Conservation (phyloP, 1,140 invertebrate species). For the Anoplophora glabripennis region DNA sequence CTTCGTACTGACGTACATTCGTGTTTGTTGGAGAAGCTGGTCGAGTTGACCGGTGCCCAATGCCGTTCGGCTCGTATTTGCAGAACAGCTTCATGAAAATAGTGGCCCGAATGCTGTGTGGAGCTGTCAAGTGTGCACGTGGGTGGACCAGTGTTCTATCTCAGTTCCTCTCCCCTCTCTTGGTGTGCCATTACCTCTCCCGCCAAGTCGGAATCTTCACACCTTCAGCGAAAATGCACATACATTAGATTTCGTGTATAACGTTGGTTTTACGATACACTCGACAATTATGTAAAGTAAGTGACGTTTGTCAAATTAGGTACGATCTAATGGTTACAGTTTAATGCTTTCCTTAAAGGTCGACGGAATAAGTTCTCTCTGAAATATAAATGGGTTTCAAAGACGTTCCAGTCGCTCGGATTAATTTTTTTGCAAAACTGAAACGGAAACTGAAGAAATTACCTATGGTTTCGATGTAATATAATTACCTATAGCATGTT, state of each 20-base stretch:
- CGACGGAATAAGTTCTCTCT: background rate
- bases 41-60: constrained; percentile 11
- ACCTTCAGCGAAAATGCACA: constrained; percentile 35
- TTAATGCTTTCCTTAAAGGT: background rate
- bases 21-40: background rate
- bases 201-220: constrained; percentile 29
- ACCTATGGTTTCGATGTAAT: too few relatives aligned
- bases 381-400: too few relatives aligned
- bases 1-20: background rate
- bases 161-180: constrained; percentile 4
- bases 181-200: background rate
- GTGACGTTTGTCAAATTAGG: too few relatives aligned
- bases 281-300: too few relatives aligned
- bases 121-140: constrained; percentile 45
- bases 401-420: too few relatives aligned
- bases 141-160: constrained; percentile 42
- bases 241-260: background rate
- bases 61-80: constrained; percentile 1
- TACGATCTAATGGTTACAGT: background rate
- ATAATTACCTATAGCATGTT: too few relatives aligned
- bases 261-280: background rate
- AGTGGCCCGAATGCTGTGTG: constrained; percentile 40
- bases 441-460: too few relatives aligned
- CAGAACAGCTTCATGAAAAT: constrained; percentile 34
- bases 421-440: too few relatives aligned